Evolutionary conservation across 2,113 vertebrate genomes (phyloP), one percentile per base, ranked within the genome.

Genomic region (Pygathrix nemaeus): DNA sequence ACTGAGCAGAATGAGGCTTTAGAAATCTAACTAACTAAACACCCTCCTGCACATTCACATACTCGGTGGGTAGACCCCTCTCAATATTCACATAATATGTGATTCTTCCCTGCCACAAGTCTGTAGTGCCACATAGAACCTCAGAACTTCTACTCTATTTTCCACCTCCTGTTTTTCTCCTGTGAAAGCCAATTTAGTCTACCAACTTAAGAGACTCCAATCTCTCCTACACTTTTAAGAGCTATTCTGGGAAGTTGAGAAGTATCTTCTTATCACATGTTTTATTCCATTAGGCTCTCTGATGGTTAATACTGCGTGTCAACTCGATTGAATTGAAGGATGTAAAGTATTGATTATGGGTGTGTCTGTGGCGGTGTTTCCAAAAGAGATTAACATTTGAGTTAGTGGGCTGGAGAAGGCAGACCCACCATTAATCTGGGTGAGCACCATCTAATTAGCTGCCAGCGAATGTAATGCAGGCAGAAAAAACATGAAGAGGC

Each of bases 1-100:
- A 35, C 2, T 87, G 9, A 32, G 5, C 7, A 2, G 27, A 10
- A 43, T 10, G 5, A 43, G 35, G 20, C 55, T 25, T 70, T 48
- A 20, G 23, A 87, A 35, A 59, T 27, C 38, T 79, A 61, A 27
- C 23, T 75, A 38, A 2, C 13, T 38, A n/a, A 90, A 11, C 11
- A 21, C 4, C 2, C 7, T 11, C 27, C 32, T 13, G 8, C 3
- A 9, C 1, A 9, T 20, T 6, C 4, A 12, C 38, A 35, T 8
- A 18, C 30, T 16, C 8, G 12, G 12, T 6, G 32, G 9, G 38
- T 45, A 12, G 45, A 40, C 3, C 2, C 32, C 18, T 43, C 27
- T 21, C 6, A 45, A 61, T 21, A 30, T 73, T 57, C 32, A n/a
- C 16, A 7, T 43, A 52, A 27, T 13, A 43, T 4, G 4, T 23